Evolutionary conservation across 1,140 invertebrate species (phyloP).

Genomic region (Micrasema minimum): DNA sequence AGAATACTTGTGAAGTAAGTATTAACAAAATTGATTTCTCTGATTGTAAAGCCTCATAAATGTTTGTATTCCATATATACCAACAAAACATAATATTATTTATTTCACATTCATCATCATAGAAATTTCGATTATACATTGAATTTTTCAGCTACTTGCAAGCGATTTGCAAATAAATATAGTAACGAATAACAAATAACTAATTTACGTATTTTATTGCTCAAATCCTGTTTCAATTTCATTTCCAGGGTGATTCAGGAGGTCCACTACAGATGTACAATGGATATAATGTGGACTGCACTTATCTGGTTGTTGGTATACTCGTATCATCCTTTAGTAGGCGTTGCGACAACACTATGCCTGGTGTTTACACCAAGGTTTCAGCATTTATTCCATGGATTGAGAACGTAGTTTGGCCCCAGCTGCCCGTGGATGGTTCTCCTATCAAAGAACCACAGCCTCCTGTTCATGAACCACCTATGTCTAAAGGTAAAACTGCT

Average conservation of each 20-base stretch:
- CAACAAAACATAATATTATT: too few relatives aligned
- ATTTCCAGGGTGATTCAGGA: constrained; percentile 70
- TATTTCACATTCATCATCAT: neutral
- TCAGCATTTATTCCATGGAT: constrained; percentile 72
- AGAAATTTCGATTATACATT: neutral
- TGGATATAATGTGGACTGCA: constrained; percentile 58
- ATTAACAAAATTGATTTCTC: too few relatives aligned
- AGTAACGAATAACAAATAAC: too few relatives aligned
- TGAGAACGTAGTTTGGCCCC: constrained; percentile 66
- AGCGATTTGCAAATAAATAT: too few relatives aligned
- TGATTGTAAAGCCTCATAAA: too few relatives aligned
- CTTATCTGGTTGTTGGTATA: constrained; percentile 63
- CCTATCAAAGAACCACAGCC: too few relatives aligned
- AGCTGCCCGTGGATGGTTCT: too few relatives aligned
- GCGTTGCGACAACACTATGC: constrained; percentile 64
- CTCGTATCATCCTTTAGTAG: constrained; percentile 68
- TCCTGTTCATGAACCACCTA: too few relatives aligned
- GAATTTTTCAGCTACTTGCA: too few relatives aligned
- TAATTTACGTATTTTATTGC: neutral
- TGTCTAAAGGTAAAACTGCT: too few relatives aligned
- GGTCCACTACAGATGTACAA: constrained; percentile 64
- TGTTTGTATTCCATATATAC: too few relatives aligned
- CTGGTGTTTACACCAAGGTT: constrained; percentile 71
- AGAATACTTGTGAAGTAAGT: constrained; percentile 42
- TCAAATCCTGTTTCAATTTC: constrained; percentile 28